Percentiles rank a stretch among this genome's conserved stretches.
These are phyloP conservation scores for Hyperopisus bebe DNA, from an alignment of 2,113 vertebrate species.

Conservation along the genomic window DNA sequence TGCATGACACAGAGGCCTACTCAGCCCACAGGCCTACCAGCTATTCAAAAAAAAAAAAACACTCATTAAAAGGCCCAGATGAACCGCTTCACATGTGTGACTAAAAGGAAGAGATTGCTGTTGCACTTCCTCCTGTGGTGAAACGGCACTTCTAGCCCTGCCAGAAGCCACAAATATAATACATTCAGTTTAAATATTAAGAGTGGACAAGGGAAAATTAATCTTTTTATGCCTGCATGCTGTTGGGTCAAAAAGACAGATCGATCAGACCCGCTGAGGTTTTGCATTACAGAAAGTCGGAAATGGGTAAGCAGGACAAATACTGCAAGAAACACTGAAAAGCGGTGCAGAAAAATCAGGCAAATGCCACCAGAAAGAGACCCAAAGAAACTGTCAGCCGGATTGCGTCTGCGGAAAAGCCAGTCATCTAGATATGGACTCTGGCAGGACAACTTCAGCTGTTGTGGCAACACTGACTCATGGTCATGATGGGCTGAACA, in stretches of 20 bases:
- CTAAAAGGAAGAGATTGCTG: not conserved
- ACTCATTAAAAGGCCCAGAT: not conserved
- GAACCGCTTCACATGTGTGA: not conserved
- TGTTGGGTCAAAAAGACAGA: not conserved
- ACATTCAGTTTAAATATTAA: not conserved
- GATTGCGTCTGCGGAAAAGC: not conserved
- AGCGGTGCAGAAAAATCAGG: not conserved
- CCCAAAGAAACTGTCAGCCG: not conserved
- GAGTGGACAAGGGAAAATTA: not conserved
- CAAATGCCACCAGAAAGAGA: not conserved
- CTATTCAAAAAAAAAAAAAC: not conserved
- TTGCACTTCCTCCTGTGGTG: not conserved
- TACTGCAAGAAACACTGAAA: not conserved
- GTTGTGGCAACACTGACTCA: constrained; percentile 23
- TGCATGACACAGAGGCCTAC: not conserved
- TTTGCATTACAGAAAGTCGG: not conserved
- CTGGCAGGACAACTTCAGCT: constrained; percentile 13
- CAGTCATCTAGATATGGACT: not conserved
- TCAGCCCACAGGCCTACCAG: not conserved
- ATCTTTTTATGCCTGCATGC: not conserved
- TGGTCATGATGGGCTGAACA: not conserved
- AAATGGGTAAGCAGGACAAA: not conserved
- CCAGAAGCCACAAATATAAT: not conserved
- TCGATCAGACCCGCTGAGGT: not conserved
- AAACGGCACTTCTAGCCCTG: not conserved